A percentile compares a stretch with the other conserved stretches of the same genome.
Conservation (phyloP, 2,888 invertebrate species). For the Tanypteryx hageni region DNA sequence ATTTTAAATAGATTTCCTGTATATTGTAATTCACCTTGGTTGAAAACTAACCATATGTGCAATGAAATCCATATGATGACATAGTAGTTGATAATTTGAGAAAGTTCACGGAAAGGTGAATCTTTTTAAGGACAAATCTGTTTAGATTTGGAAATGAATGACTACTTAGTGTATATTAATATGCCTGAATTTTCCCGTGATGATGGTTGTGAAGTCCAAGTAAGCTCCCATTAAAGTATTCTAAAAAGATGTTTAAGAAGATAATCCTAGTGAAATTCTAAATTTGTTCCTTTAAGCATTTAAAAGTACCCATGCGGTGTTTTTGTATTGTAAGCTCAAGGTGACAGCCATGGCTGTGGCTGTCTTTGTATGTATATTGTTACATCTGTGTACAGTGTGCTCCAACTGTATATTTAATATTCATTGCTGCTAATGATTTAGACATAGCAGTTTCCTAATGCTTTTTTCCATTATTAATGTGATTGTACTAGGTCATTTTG, state of each 20-base stretch:
- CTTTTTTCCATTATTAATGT: conserved; percentile 58
- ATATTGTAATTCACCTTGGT: conserved; percentile 38
- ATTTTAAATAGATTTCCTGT: conserved; percentile 6
- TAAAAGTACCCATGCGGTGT: conserved; percentile 61
- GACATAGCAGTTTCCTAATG: conserved; percentile 60
- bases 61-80: conserved; percentile 33
- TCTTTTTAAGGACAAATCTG: conserved; percentile 40
- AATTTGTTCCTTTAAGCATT: conserved; percentile 63
- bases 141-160: conserved; percentile 34
- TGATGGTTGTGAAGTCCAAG: conserved; percentile 61
- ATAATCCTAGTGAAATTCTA: conserved; percentile 55
- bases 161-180: conserved; percentile 53
- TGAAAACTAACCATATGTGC: conserved; percentile 56
- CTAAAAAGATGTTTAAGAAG: conserved; percentile 54
- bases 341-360: conserved; percentile 38
- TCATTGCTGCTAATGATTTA: conserved; percentile 59
- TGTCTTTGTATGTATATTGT: conserved; percentile 59
- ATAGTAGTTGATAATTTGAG: conserved; percentile 48
- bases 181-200: conserved; percentile 55
- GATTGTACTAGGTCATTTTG: conserved; percentile 59
- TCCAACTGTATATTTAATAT: conserved; percentile 53
- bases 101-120: conserved; percentile 30
- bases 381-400: conserved; percentile 56
- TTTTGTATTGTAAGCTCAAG: conserved; percentile 63
- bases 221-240: conserved; percentile 32